A percentile compares a stretch with the other conserved stretches of the same genome.
phyloP scores from a whole-genome alignment of 2,113 vertebrate species.

The Meleagris gallopavo region DNA sequence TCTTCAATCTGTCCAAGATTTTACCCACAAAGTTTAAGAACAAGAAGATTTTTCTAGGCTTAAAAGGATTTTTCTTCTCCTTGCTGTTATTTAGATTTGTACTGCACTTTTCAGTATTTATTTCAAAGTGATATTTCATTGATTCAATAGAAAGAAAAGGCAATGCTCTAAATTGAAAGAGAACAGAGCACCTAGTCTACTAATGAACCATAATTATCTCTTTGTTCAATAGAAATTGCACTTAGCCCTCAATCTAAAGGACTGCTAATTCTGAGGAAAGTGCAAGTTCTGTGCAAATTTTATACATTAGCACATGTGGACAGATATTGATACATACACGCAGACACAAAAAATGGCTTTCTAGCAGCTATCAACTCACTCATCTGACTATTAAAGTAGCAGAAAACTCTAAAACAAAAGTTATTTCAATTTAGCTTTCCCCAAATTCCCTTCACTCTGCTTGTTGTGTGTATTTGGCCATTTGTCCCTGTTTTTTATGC shows the following conservation, averaged over 20 bases:
- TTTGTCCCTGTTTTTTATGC: neutral
- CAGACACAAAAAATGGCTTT: neutral
- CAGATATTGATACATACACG: neutral
- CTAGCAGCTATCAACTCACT: neutral
- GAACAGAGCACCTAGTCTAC: neutral
- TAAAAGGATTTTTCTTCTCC: neutral
- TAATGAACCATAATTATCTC: slow-evolving; percentile 34
- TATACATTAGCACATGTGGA: neutral
- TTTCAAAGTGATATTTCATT: neutral
- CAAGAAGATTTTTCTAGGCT: neutral
- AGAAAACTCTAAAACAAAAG: neutral
- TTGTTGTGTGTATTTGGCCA: neutral
- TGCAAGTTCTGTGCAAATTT: neutral
- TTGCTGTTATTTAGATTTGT: neutral
- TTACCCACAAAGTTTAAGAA: neutral
- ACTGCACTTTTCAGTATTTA: neutral
- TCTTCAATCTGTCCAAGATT: neutral
- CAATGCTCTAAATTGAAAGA: neutral
- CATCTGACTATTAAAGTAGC: neutral
- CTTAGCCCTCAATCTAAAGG: slow-evolving; percentile 15
- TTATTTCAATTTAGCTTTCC: neutral
- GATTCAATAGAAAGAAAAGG: neutral
- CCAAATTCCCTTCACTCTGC: neutral
- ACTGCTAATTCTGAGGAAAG: slow-evolving; percentile 6
- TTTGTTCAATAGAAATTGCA: slow-evolving; percentile 1